Conservation (phyloP, 2,113 vertebrate species). For the Aegithalos caudatus region DNA sequence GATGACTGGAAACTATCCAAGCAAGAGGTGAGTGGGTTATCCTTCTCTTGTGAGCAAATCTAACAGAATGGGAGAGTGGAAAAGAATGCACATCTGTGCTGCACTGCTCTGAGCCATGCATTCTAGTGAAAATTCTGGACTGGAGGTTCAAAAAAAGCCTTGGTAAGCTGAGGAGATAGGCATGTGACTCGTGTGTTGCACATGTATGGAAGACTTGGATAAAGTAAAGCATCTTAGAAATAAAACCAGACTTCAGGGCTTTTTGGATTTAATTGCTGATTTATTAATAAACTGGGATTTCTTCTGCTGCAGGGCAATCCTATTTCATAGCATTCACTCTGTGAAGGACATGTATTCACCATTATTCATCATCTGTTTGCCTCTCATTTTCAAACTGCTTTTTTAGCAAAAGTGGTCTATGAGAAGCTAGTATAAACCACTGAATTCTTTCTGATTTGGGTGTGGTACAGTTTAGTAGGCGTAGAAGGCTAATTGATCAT, state of each 20-base stretch:
- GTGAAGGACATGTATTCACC: neutral
- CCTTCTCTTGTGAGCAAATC: neutral
- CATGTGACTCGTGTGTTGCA: neutral
- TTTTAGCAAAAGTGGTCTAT: neutral
- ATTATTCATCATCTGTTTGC: neutral
- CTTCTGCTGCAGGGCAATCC: neutral
- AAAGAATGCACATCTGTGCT: neutral
- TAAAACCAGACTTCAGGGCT: neutral
- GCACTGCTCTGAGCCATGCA: neutral
- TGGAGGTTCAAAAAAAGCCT: neutral
- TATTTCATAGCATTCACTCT: neutral
- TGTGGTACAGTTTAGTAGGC: neutral
- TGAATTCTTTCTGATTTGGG: neutral
- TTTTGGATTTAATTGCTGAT: neutral
- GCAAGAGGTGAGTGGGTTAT: conserved; percentile 78
- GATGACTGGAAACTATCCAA: conserved; percentile 97
- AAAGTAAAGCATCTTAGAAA: neutral
- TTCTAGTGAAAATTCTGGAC: neutral
- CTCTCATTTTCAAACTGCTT: neutral
- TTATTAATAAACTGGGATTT: neutral
- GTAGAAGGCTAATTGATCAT: neutral
- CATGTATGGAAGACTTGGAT: neutral
- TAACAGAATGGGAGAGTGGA: neutral
- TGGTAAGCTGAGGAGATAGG: neutral
- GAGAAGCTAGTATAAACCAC: neutral